Evolutionary conservation across 2,797 vertebrate genomes (phyloP).

Genomic region (Mus minutoides): DNA sequence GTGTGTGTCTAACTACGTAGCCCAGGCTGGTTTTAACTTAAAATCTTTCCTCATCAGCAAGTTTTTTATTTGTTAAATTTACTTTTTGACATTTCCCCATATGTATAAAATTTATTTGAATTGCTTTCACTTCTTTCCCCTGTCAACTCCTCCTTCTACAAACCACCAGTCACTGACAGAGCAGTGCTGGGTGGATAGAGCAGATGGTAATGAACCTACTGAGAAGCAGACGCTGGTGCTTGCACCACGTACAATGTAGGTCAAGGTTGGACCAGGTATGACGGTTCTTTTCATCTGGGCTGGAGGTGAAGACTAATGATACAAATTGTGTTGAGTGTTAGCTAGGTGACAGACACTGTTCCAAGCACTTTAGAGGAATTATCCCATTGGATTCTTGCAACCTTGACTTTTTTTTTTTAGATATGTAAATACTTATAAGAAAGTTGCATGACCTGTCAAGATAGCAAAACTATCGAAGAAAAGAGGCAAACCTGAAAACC

Average conservation of each 20-base stretch:
- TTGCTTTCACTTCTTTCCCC: too few relatives aligned
- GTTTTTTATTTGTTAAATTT: background rate
- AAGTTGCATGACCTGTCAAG: background rate
- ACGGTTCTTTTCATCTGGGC: background rate
- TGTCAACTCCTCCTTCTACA: background rate
- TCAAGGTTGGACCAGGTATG: background rate
- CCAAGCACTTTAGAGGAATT: background rate
- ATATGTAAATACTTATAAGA: background rate
- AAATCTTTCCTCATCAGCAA: background rate
- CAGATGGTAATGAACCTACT: background rate
- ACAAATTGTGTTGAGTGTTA: background rate
- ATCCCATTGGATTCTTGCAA: background rate
- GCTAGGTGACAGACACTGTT: background rate
- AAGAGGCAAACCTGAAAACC: background rate
- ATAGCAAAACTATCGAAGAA: background rate
- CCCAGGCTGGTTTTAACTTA: background rate
- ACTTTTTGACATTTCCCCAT: background rate
- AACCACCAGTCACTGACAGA: background rate
- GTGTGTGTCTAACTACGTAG: background rate
- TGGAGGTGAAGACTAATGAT: background rate
- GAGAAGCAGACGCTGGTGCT: background rate
- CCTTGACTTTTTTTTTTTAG: constrained; percentile 9
- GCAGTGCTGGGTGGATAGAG: background rate
- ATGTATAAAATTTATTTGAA: background rate
- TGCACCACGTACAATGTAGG: background rate